These are phyloP conservation scores for Pachydiplax longipennis DNA, from an alignment of 2,888 invertebrate species.

Conservation along the genomic window DNA sequence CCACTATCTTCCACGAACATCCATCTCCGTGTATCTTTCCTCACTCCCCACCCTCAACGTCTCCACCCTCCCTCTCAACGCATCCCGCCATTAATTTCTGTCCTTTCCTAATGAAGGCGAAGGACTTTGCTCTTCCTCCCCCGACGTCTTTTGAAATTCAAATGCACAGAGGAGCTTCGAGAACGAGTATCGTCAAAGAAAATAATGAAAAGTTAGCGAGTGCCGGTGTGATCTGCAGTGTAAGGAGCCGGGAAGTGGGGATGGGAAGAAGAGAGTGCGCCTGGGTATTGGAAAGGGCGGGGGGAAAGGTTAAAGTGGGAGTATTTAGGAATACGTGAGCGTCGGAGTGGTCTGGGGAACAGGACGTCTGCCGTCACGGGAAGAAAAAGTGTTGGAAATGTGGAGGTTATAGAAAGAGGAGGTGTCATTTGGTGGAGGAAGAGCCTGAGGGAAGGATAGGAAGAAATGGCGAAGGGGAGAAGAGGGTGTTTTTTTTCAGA, in stretches of 20 bases:
- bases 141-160: constrained; percentile 38
- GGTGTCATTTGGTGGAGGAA: background rate
- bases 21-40: background rate
- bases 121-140: background rate
- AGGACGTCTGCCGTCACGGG: background rate
- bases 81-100: constrained; percentile 36
- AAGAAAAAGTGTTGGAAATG: background rate
- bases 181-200: constrained; percentile 39
- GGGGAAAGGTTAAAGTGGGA: background rate
- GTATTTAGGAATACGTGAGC: background rate
- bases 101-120: constrained; percentile 38
- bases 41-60: background rate
- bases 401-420: background rate
- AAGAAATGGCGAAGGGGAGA: background rate
- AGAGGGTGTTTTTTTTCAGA: constrained; percentile 4
- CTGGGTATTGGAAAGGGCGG: background rate
- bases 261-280: too few species aligned
- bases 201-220: constrained; percentile 43
- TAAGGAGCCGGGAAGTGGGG: background rate
- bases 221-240: constrained; percentile 40
- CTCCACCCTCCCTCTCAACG: background rate
- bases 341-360: background rate
- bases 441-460: background rate
- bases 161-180: background rate
- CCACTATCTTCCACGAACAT: background rate